These are phyloP conservation scores for Junonia oenone DNA, from an alignment of 2,888 invertebrate species.

Conservation along the genomic window DNA sequence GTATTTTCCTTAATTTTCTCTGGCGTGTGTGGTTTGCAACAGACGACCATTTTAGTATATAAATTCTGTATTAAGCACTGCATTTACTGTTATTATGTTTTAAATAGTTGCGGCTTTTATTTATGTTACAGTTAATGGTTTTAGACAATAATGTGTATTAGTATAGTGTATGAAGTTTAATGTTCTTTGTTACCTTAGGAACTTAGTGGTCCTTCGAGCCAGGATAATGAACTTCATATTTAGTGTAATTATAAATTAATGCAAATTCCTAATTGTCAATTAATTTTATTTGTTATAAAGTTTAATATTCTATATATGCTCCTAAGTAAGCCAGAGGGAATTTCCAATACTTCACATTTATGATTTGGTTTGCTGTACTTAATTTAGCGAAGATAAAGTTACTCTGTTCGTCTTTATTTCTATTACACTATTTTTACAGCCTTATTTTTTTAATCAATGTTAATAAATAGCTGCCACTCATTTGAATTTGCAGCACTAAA, in stretches of 20 bases:
- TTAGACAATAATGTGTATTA: background rate
- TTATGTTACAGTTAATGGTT: background rate
- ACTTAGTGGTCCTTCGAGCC: background rate
- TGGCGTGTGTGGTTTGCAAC: background rate
- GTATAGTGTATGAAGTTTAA: background rate
- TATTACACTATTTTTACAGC: too few relatives aligned
- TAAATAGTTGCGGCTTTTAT: background rate
- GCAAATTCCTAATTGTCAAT: too few relatives aligned
- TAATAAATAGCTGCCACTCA: too few relatives aligned
- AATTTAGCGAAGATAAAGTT: too few relatives aligned
- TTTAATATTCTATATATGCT: too few relatives aligned
- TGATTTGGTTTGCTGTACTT: too few relatives aligned
- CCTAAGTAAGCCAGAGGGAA: too few relatives aligned
- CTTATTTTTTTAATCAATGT: too few relatives aligned
- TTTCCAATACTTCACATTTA: too few relatives aligned
- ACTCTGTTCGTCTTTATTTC: too few relatives aligned
- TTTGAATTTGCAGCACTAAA: too few relatives aligned
- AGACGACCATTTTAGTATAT: background rate
- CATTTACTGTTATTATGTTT: background rate
- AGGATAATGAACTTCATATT: background rate
- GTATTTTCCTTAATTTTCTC: conserved; percentile 3
- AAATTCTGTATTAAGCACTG: background rate
- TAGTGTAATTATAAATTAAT: background rate
- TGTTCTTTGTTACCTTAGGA: background rate
- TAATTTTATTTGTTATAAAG: too few relatives aligned